Conservation (phyloP, 2,888 invertebrate species). For the Lasioglossum marginatum region DNA sequence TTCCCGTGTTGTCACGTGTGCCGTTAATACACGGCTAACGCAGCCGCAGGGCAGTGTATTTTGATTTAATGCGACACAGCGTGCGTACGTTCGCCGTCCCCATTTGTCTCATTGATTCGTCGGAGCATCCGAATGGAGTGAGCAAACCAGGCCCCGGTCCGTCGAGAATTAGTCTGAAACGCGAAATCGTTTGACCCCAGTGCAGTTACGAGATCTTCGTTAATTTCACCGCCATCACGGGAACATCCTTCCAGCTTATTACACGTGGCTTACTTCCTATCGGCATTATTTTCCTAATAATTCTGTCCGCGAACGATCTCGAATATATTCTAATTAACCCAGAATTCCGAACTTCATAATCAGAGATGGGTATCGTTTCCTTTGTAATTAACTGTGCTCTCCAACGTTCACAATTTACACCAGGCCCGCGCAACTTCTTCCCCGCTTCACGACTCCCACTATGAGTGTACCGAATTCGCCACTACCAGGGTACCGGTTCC, state of each 20-base stretch:
- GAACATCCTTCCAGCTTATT: slow-evolving; percentile 25
- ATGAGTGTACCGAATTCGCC: too few species aligned
- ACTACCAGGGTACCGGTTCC: too few species aligned
- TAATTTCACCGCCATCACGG: slow-evolving; percentile 43
- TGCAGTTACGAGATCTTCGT: slow-evolving; percentile 29
- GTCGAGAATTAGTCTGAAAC: slow-evolving; percentile 52
- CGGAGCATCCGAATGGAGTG: slow-evolving; percentile 28
- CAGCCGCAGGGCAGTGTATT: slow-evolving; percentile 54
- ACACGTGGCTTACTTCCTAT: neutral
- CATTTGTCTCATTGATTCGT: slow-evolving; percentile 66
- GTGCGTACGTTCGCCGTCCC: slow-evolving; percentile 49
- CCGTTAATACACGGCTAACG: slow-evolving; percentile 57
- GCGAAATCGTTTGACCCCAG: slow-evolving; percentile 31
- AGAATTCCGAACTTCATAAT: neutral
- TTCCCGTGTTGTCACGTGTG: slow-evolving; percentile 60
- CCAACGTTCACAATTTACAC: neutral
- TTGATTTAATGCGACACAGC: slow-evolving; percentile 60
- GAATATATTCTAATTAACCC: neutral
- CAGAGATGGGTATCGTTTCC: neutral
- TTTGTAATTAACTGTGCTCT: neutral
- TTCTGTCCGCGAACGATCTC: slow-evolving; percentile 12
- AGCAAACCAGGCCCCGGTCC: slow-evolving; percentile 21
- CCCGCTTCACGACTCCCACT: too few species aligned
- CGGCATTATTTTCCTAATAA: slow-evolving; percentile 30
- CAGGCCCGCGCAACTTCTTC: too few species aligned